A percentile compares a stretch with the other conserved stretches of the same genome.
Conservation (phyloP, 2,113 vertebrate genomes). For the Vicugna pacos region DNA sequence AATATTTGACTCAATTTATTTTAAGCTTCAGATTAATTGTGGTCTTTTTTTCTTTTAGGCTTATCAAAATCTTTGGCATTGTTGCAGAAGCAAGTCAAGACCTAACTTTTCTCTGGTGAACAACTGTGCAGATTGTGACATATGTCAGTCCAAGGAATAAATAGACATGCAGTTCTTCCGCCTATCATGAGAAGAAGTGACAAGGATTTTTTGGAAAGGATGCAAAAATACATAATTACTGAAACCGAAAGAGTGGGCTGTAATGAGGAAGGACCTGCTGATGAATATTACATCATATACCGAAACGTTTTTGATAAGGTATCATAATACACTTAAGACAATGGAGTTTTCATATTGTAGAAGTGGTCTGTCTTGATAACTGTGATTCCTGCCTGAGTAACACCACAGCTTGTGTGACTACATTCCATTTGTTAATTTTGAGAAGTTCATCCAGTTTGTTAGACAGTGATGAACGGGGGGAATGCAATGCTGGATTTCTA, state of each 20-base stretch:
- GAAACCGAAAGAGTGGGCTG: conserved; percentile 83
- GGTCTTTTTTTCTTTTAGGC: conserved; percentile 43
- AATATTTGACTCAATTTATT: conserved; percentile 6
- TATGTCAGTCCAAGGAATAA: neutral
- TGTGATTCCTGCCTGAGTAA: neutral
- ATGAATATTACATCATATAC: conserved; percentile 84
- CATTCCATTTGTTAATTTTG: neutral
- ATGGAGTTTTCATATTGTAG: neutral
- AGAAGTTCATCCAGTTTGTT: conserved; percentile 1
- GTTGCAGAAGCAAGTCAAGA: neutral
- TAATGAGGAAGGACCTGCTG: conserved; percentile 78
- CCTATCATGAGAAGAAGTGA: conserved; percentile 74
- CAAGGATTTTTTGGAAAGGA: conserved; percentile 81
- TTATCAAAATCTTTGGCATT: conserved; percentile 49
- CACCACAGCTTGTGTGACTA: neutral
- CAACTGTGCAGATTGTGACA: conserved; percentile 15
- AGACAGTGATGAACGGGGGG: neutral
- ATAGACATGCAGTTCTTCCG: conserved; percentile 43
- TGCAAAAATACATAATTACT: conserved; percentile 80
- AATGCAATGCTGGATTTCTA: neutral
- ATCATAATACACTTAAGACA: conserved; percentile 41
- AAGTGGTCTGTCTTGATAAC: neutral
- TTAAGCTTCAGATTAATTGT: conserved; percentile 42
- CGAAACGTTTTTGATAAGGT: conserved; percentile 87
- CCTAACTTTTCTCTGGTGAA: conserved; percentile 46